A percentile compares a stretch with the other conserved stretches of the same genome.
Conservation (phyloP, 2,113 vertebrate genomes). For the Percopsis transmontana region DNA sequence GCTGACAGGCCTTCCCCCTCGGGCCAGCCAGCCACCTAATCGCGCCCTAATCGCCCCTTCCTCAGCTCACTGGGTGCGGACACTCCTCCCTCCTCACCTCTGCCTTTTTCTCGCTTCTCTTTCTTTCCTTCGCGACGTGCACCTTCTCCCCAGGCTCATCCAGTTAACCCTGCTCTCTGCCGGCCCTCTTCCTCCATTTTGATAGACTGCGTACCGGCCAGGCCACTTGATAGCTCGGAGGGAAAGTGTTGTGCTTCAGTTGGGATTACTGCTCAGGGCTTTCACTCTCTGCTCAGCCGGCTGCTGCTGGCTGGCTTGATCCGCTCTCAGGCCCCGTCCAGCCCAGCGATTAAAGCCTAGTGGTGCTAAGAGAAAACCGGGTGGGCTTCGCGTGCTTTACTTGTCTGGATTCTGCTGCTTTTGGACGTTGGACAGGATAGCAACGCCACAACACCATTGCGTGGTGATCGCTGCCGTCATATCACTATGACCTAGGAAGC, state of each 20-base stretch:
- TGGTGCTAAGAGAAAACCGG: slow-evolving; percentile 44
- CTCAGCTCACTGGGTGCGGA: slow-evolving; percentile 11
- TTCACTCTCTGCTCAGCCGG: slow-evolving; percentile 32
- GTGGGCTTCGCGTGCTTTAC: background rate
- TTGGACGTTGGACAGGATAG: background rate
- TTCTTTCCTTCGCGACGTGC: slow-evolving; percentile 13
- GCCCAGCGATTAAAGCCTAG: slow-evolving; percentile 51
- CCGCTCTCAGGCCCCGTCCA: slow-evolving; percentile 47
- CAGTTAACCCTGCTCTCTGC: slow-evolving; percentile 15
- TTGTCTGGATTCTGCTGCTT: background rate
- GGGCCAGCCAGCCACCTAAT: slow-evolving; percentile 53
- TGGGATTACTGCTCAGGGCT: slow-evolving; percentile 18
- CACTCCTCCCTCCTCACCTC: slow-evolving; percentile 3
- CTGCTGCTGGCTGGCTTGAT: slow-evolving; percentile 32
- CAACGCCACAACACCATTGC: background rate
- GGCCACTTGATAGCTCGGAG: slow-evolving; percentile 24
- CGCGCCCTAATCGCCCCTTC: slow-evolving; percentile 56
- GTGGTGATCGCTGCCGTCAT: background rate
- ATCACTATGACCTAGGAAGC: background rate
- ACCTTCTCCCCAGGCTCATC: slow-evolving; percentile 37
- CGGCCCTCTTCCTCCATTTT: slow-evolving; percentile 19
- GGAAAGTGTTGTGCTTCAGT: slow-evolving; percentile 40
- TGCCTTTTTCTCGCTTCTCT: background rate
- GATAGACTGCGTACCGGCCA: background rate
- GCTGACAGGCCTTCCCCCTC: slow-evolving; percentile 40